Evolutionary conservation across 1,140 invertebrate genomes (phyloP), one percentile per base, ranked within the genome.

Genomic region (Brachionus rotundiformis): DNA sequence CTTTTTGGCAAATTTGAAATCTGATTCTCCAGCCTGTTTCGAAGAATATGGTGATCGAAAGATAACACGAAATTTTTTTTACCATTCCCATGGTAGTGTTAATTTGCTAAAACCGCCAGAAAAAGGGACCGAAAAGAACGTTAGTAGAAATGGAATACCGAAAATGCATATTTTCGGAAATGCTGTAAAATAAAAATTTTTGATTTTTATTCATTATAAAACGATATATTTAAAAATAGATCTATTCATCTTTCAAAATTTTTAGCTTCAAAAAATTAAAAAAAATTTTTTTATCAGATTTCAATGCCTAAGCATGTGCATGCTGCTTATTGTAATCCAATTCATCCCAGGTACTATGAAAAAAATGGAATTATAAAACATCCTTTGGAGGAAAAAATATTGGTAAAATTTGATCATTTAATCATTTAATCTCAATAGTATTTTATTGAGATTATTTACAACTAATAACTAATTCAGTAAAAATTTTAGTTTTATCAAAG

Each of bases 81-180:
- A 73, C 44, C 68, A 73, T 44, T 41, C 23, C 19, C 68, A 73
- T 44, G 68, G 41, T 25, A 73, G 10, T 8, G 39, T 73, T 3
- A 73, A 73, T 44, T 13, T 73, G 25, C 23, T 44, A 5, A 73
- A 73, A 27, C 36, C 68, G 25, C 68, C 68, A 4, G 23, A 25
- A 25, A 41, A 19, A 16, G 68, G 68, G 25, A 6, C 7, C 19
- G 68, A 73, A 25, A 73, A 73, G 41, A 73, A 73, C 23, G 27
- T 73, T 8, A 73, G 68, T 41, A 6, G 68, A 29, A 44, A 41
- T 23, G 68, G 68, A 8, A 73, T 41, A 25, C 19, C 39, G 8
- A 44, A 44, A 73, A 73, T 44, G 33, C 39, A 73, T n/a, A 73
- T 44, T 25, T 73, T 73, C 36, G 68, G 68, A 41, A 73, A 73